Conservation (phyloP, 1,140 invertebrate species). For the Berghia stephanieae region DNA sequence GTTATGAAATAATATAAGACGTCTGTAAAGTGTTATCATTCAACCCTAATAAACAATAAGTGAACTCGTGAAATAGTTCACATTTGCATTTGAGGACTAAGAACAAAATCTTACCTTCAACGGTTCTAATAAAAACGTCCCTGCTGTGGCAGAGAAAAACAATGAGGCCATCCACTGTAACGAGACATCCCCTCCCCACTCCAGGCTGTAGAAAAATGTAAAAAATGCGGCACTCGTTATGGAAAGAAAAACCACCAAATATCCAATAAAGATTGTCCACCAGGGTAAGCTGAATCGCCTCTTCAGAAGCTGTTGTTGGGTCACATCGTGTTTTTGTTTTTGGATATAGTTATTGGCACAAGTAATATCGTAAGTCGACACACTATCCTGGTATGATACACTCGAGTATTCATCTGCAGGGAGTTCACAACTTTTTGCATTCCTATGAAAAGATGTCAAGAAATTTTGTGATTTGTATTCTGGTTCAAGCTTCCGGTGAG, state of each 20-base stretch:
- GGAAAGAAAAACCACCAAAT: constrained; percentile 58
- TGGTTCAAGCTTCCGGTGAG: too few relatives aligned
- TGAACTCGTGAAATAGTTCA: too few relatives aligned
- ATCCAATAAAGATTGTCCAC: constrained; percentile 51
- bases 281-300: constrained; percentile 36
- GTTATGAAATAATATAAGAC: too few relatives aligned
- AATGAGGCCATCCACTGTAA: constrained; percentile 69
- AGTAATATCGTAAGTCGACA: neutral
- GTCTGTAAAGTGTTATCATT: too few relatives aligned
- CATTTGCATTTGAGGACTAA: too few relatives aligned
- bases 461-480: too few relatives aligned
- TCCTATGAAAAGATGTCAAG: too few relatives aligned
- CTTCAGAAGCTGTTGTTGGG: neutral
- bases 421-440: neutral
- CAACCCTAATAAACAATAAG: too few relatives aligned
- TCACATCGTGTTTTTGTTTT: constrained; percentile 24
- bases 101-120: constrained; percentile 67
- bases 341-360: constrained; percentile 11
- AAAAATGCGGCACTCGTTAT: constrained; percentile 67
- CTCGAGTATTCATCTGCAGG: neutral
- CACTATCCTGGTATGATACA: neutral
- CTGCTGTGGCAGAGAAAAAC: constrained; percentile 68
- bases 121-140: constrained; percentile 69
- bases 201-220: constrained; percentile 69
- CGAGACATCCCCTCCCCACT: constrained; percentile 69